These are phyloP conservation scores for Danio tinwini DNA, from an alignment of 2,797 vertebrate genomes.

Conservation along the genomic window DNA sequence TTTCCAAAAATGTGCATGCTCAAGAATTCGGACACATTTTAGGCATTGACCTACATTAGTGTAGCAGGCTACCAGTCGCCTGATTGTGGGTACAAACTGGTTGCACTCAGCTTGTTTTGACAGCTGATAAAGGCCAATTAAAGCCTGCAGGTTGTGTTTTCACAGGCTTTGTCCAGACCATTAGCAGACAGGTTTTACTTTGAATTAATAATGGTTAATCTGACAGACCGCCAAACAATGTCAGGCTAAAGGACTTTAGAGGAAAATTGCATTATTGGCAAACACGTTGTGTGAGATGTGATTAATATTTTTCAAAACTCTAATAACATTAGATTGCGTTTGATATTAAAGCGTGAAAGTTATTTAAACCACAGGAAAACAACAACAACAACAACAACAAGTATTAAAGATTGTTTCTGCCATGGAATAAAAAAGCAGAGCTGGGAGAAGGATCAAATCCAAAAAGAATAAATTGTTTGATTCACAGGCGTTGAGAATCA, in stretches of 20 bases:
- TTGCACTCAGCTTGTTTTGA: constrained; percentile 46
- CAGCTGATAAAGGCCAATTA: constrained; percentile 49
- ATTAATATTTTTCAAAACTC: constrained; percentile 33
- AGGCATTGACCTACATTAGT: constrained; percentile 12
- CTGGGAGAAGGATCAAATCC: no score
- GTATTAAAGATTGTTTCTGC: no score
- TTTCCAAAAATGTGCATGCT: neutral
- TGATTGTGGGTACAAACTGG: constrained; percentile 17
- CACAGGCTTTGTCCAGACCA: constrained; percentile 9
- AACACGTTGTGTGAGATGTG: neutral
- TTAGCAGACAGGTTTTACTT: constrained; percentile 25
- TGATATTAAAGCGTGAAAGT: neutral
- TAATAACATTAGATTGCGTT: neutral
- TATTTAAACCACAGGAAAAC: no score
- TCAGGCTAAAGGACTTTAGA: constrained; percentile 4
- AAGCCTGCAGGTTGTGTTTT: constrained; percentile 21
- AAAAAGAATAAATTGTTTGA: no score
- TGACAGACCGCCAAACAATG: neutral
- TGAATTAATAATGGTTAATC: constrained; percentile 1
- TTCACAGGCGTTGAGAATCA: no score
- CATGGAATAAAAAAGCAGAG: no score
- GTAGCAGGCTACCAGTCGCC: neutral
- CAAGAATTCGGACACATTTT: neutral
- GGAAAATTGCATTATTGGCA: neutral
- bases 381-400: no score